phyloP scores from a whole-genome alignment of 37 sponge, comb jelly and placozoan species.

The Spongilla lacustris region DNA sequence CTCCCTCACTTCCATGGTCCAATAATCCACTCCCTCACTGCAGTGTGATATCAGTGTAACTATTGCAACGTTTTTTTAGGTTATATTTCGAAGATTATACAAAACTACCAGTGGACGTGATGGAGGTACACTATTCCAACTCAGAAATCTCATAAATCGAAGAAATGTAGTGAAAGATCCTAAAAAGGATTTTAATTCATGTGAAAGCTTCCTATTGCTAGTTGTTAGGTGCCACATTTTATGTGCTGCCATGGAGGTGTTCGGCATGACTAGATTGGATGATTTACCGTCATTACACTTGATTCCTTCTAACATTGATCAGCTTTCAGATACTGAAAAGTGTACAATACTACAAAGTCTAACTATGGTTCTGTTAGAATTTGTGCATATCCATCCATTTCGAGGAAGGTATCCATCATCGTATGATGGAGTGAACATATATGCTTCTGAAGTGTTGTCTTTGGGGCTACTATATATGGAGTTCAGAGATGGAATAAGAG shows the following conservation, averaged over 20 bases:
- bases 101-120: constrained; percentile 4
- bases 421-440: constrained; percentile 32
- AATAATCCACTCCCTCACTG: too few relatives aligned
- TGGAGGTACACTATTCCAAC: constrained; percentile 38
- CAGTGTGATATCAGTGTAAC: too few relatives aligned
- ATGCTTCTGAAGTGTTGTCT: constrained; percentile 18
- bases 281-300: background rate
- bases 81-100: constrained; percentile 53
- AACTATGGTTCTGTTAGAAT: too few relatives aligned
- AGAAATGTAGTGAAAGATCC: constrained; percentile 33
- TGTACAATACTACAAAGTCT: too few relatives aligned
- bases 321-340: too few relatives aligned
- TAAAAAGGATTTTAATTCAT: constrained; percentile 15
- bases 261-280: constrained; percentile 17
- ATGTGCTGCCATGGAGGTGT: constrained; percentile 29
- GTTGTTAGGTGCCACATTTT: constrained; percentile 33
- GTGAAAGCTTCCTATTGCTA: constrained; percentile 19
- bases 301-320: too few relatives aligned
- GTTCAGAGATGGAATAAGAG: constrained; percentile 49
- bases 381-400: too few relatives aligned
- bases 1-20: too few relatives aligned
- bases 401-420: too few relatives aligned
- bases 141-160: constrained; percentile 49
- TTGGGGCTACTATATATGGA: constrained; percentile 40
- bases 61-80: constrained; percentile 12